Percentiles rank a stretch among this genome's conserved stretches.
phyloP scores from a whole-genome alignment of 2,888 invertebrate genomes.

The Cyaniris semiargus region DNA sequence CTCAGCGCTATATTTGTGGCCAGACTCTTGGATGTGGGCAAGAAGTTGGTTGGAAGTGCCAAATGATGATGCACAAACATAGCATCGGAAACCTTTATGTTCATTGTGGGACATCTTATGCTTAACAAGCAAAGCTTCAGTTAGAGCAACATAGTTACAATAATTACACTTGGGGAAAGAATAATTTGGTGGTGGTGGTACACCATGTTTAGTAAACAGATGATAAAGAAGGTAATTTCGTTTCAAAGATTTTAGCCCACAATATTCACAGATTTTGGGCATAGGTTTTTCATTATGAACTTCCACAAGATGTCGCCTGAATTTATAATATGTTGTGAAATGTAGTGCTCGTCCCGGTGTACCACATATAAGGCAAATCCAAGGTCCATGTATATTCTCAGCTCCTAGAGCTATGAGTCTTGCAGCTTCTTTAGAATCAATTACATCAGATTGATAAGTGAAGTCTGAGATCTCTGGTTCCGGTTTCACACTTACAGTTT shows the following conservation, averaged over 20 bases:
- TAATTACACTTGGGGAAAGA: conserved; percentile 89
- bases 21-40: conserved; percentile 79
- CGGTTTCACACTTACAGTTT: conserved; percentile 46
- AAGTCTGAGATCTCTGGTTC: conserved; percentile 53
- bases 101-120: conserved; percentile 85
- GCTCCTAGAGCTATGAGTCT: conserved; percentile 81
- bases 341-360: conserved; percentile 83
- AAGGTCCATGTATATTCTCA: conserved; percentile 86
- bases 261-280: conserved; percentile 89
- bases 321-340: conserved; percentile 89
- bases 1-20: conserved; percentile 72
- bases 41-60: conserved; percentile 62
- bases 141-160: conserved; percentile 88
- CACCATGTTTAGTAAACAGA: conserved; percentile 88
- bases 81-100: conserved; percentile 71
- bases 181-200: conserved; percentile 85
- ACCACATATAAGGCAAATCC: conserved; percentile 90
- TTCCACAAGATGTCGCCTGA: conserved; percentile 90
- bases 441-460: conserved; percentile 75
- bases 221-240: conserved; percentile 89
- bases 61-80: conserved; percentile 80
- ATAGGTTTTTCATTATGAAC: conserved; percentile 90
- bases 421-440: conserved; percentile 83
- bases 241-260: conserved; percentile 88
- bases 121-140: conserved; percentile 84